Evolutionary conservation across 1,140 invertebrate species (phyloP).

Genomic region (Drosophila fuyamai): DNA sequence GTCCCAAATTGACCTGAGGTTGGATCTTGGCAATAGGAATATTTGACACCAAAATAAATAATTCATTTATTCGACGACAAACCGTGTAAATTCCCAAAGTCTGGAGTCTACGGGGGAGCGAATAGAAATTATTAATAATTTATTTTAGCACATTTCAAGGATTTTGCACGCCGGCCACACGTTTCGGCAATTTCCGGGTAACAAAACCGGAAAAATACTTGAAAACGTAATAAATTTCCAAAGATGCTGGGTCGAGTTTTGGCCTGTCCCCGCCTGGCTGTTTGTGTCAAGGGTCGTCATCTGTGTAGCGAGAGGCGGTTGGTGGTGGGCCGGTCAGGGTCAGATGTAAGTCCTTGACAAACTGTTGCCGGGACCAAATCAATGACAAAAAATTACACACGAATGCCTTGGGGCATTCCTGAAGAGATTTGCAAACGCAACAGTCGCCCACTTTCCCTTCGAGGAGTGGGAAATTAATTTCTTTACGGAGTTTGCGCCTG

Average conservation of each 20-base stretch:
- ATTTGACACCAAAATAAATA: constrained; percentile 76
- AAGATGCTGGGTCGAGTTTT: constrained; percentile 41
- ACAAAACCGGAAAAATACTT: constrained; percentile 79
- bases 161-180: constrained; percentile 71
- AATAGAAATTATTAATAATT: constrained; percentile 80
- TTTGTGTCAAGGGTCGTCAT: constrained; percentile 58
- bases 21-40: constrained; percentile 32
- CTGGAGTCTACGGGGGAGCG: constrained; percentile 23
- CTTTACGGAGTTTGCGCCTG: constrained; percentile 42
- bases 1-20: constrained; percentile 39
- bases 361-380: constrained; percentile 70
- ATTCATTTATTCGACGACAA: constrained; percentile 66
- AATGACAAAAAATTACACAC: constrained; percentile 75
- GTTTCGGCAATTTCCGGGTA: constrained; percentile 77
- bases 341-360: constrained; percentile 63
- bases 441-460: constrained; percentile 5
- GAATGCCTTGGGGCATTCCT: constrained; percentile 52
- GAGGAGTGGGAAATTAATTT: constrained; percentile 54
- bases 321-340: constrained; percentile 6
- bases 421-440: constrained; percentile 43
- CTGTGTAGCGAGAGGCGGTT: constrained; percentile 2
- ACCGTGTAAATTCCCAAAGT: constrained; percentile 53
- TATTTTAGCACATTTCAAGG: constrained; percentile 78
- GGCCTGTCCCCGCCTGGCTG: constrained; percentile 23
- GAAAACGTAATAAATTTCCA: constrained; percentile 78